Percentiles rank a stretch among this genome's conserved stretches.
Conservation (phyloP, 2,113 vertebrate species). For the Athene noctua region DNA sequence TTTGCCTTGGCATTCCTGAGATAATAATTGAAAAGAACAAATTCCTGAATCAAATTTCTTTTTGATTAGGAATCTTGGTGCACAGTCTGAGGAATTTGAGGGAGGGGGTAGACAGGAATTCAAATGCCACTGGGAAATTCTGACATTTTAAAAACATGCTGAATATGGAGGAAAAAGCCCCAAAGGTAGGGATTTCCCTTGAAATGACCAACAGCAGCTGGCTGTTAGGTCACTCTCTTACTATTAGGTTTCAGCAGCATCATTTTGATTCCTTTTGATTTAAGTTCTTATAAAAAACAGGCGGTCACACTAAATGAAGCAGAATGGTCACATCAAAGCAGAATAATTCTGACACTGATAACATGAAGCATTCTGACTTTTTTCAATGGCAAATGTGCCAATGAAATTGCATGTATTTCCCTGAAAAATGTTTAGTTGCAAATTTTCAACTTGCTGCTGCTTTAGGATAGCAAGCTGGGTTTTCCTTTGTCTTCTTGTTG, state of each 20-base stretch:
- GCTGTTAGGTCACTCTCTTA: neutral
- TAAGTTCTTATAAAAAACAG: neutral
- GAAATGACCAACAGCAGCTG: neutral
- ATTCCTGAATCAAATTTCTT: neutral
- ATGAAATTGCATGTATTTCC: neutral
- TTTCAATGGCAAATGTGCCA: neutral
- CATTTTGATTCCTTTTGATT: slow-evolving; percentile 14
- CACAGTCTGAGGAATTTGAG: neutral
- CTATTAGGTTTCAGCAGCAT: neutral
- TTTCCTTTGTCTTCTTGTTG: neutral
- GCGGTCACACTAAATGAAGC: neutral
- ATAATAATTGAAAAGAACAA: neutral
- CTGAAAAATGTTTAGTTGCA: neutral
- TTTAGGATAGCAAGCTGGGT: neutral
- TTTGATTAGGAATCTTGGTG: neutral
- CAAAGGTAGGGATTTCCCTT: neutral
- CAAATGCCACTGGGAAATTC: neutral
- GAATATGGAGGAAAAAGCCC: neutral
- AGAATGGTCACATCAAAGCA: neutral
- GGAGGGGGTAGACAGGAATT: neutral
- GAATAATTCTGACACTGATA: neutral
- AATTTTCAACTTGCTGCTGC: neutral
- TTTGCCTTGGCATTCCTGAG: neutral
- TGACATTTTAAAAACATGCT: neutral
- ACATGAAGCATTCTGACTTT: neutral